Base-by-base conservation (phyloP, 2,797 vertebrate genomes). In the Enteromius afrohamiltoni region DNA sequence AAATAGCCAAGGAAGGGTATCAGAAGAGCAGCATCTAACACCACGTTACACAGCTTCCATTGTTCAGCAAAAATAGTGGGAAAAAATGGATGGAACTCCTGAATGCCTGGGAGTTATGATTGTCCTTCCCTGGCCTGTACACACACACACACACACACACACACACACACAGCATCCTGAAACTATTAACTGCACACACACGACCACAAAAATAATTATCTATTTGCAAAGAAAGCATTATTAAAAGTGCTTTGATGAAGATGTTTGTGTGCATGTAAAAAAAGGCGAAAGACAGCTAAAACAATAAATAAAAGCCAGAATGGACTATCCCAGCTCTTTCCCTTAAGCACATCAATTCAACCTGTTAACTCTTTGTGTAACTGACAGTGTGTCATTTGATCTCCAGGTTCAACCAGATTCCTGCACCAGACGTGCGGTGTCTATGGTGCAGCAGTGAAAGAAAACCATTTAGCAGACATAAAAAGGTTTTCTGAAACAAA, bases 401-500 rank as follows among this genome's bases (percentile, higher is more conserved):
- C 53, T 51, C n/a, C 8, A 62, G 14, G 16, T 74, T 86, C 40
- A 80, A 37, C 47, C 73, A 78, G 21, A 86, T 78, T 86, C 78
- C 62, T 78, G 17, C 26, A 40, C 14, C 8, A 29, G 62, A 21
- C 70, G 19, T 67, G 71, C 2, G 9, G 74, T 74, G 62, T 83
- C 84, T 76, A 68, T 79, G 83, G 82, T 71, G 68, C 71, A 49
- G 65, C 19, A 40, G 82, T 53, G 51, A 65, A 77, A 75, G 69
- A 75, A 83, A 45, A 64, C 23, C 5, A 31, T 77, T 82, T 77
- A 45, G 55, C 47, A 62, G 55, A 42, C 62, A 68, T 70, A 77
- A 58, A 69, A 60, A 40, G 31, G 21, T 37, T 85, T 79, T 55
- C 42, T 51, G 9, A 82, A 88, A 83, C 55, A 83, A 80, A 83